Evolutionary conservation across 2,888 invertebrate species (phyloP).

Genomic region (Ophioninae sp.): DNA sequence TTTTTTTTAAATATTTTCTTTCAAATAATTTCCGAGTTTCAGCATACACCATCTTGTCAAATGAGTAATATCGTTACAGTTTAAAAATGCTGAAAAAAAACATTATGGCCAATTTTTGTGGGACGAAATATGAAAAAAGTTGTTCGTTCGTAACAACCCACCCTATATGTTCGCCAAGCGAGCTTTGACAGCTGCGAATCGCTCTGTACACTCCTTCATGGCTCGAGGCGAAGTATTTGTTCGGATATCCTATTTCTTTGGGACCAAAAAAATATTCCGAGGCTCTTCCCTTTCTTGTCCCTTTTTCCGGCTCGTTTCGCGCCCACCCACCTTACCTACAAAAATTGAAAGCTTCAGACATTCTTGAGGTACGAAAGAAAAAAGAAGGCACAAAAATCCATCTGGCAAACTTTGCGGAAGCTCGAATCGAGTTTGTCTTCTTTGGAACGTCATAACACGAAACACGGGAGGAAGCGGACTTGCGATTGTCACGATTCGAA

Average conservation of each 20-base stretch:
- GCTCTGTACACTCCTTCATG: no score
- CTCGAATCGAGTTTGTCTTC: constrained; percentile 3
- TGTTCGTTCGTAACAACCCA: no score
- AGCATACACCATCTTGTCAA: no score
- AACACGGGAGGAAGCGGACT: constrained; percentile 3
- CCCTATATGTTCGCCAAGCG: no score
- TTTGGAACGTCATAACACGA: background rate
- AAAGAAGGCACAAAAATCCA: constrained; percentile 11
- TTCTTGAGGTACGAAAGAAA: constrained; percentile 14
- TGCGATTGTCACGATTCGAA: constrained; percentile 25
- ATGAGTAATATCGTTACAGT: no score
- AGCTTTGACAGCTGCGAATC: no score
- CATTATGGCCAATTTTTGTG: no score
- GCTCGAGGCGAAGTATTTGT: constrained; percentile 17
- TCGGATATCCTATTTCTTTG: constrained; percentile 33
- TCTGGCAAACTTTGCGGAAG: constrained; percentile 22
- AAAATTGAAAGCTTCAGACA: constrained; percentile 11
- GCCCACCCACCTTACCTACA: constrained; percentile 13
- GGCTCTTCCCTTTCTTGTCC: background rate
- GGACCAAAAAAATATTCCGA: constrained; percentile 39
- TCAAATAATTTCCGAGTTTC: no score
- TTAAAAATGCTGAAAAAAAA: no score
- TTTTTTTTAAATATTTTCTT: no score
- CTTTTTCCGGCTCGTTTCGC: constrained; percentile 23
- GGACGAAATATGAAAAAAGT: no score